Percentiles rank a stretch among this genome's conserved stretches.
phyloP scores from a whole-genome alignment of 2,888 invertebrate species.

The Cephus spinipes region DNA sequence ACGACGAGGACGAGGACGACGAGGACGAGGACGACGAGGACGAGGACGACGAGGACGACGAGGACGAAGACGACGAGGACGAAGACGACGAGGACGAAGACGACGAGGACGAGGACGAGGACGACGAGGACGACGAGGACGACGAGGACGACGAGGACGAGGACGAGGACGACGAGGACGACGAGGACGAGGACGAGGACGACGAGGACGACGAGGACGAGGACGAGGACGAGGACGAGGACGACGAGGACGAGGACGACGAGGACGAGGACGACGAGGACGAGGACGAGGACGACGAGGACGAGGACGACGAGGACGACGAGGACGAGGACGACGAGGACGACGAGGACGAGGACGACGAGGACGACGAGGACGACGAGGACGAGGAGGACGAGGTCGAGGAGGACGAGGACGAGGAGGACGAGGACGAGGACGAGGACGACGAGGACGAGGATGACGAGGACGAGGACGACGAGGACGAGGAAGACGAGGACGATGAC shows the following conservation, averaged over 20 bases:
- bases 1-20: not conserved
- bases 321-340: not conserved
- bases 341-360: not conserved
- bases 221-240: not conserved
- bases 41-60: not conserved
- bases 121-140: not conserved
- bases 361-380: too few species aligned
- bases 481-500: too few species aligned
- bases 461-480: too few species aligned
- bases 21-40: conserved; percentile 1
- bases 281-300: not conserved
- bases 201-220: not conserved
- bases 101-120: conserved; percentile 1
- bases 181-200: not conserved
- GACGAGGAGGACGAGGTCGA: not conserved
- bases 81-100: too few species aligned
- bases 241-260: not conserved
- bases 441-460: too few species aligned
- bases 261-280: not conserved
- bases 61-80: too few species aligned
- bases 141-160: not conserved
- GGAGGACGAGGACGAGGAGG: too few species aligned
- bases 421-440: not conserved
- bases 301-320: not conserved
- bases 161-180: not conserved